A percentile compares a stretch with the other conserved stretches of the same genome.
Conservation (phyloP, 2,888 invertebrate species). For the Tryphoninae sp. region DNA sequence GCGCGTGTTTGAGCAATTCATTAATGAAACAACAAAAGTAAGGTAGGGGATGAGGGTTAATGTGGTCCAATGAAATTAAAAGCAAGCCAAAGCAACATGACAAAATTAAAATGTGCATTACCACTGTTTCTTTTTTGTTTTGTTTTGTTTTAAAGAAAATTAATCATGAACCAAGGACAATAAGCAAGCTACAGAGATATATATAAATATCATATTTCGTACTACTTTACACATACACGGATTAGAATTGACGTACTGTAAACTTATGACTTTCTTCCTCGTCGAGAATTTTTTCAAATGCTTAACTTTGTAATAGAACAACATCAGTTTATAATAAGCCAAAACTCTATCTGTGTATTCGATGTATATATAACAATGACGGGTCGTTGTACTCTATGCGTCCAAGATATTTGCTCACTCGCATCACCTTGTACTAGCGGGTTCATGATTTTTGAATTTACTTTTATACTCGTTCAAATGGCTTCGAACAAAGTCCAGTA, state of each 20-base stretch:
- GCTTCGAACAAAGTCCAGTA: background rate
- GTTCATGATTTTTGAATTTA: background rate
- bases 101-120: conserved; percentile 56
- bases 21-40: conserved; percentile 62
- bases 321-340: conserved; percentile 48
- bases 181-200: conserved; percentile 61
- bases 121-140: conserved; percentile 22
- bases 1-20: conserved; percentile 61
- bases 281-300: conserved; percentile 3
- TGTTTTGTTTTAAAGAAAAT: conserved; percentile 47
- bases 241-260: conserved; percentile 46
- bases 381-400: conserved; percentile 29
- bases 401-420: conserved; percentile 13
- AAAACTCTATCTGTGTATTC: conserved; percentile 34
- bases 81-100: conserved; percentile 62
- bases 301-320: background rate
- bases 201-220: conserved; percentile 45
- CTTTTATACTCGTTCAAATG: background rate
- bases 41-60: conserved; percentile 80
- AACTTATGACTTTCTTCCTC: conserved; percentile 28
- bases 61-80: conserved; percentile 78
- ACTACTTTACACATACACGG: conserved; percentile 55
- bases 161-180: conserved; percentile 62
- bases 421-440: background rate
- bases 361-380: conserved; percentile 40